Evolutionary conservation across 2,113 vertebrate genomes (phyloP).

Genomic region (Caretta caretta): DNA sequence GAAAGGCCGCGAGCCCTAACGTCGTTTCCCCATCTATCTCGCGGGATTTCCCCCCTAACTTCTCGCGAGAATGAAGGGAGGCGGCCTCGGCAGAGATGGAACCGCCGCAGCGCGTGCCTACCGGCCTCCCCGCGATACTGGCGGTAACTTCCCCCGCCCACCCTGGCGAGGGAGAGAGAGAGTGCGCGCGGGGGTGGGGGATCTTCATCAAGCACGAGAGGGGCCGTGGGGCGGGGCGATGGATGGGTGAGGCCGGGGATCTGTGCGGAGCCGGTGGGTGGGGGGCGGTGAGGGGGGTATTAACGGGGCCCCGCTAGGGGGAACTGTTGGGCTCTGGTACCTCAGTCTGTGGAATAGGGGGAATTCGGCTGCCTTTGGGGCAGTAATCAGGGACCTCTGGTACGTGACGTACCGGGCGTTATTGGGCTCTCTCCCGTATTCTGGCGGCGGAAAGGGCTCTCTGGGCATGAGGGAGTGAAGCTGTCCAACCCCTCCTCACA

Average conservation of each 20-base stretch:
- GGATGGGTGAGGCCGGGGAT: no score
- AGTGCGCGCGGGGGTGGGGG: neutral
- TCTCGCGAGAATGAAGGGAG: neutral
- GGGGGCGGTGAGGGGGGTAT: accelerated
- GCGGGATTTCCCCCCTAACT: neutral
- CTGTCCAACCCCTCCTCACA: no score
- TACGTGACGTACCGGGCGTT: no score
- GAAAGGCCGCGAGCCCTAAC: neutral
- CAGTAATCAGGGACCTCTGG: no score
- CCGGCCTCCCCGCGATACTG: neutral
- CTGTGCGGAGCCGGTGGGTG: accelerated
- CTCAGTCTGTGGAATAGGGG: accelerated
- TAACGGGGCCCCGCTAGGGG: no score
- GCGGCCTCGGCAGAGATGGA: neutral
- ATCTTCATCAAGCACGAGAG: neutral
- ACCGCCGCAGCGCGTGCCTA: neutral
- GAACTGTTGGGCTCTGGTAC: neutral
- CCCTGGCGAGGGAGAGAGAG: neutral
- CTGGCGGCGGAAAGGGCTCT: no score
- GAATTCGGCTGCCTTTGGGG: no score
- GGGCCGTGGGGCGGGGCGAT: no score
- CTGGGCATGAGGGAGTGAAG: no score
- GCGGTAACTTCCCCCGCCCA: neutral
- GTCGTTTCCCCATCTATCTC: neutral
- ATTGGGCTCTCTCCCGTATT: no score